Evolutionary conservation across 2,797 vertebrate species (phyloP), one percentile per base, ranked within the genome.

Genomic region (Pygocentrus nattereri): DNA sequence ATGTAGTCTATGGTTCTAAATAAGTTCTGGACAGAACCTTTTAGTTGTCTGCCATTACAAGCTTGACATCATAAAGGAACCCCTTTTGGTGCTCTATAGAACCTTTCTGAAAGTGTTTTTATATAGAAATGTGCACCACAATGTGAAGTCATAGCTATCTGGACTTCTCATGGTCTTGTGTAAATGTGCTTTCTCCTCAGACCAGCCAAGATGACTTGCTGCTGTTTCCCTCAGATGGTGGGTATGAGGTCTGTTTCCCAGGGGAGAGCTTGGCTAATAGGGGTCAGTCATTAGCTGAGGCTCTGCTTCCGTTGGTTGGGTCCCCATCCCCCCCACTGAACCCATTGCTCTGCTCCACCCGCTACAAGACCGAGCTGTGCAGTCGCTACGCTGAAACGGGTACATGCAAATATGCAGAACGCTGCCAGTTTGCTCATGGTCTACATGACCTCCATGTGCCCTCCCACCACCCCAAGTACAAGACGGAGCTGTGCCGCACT

Each of bases 291-390:
- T 78, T 95, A 77, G 90, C 93, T 0, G 89, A 93, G 61, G 92
- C 94, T 3, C 84, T 95, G 54, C 90, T 94, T 7, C 95, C 94
- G 0, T 76, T 93, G 16, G 91, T 88, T 0, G 92, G 93, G 23
- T 78, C 90, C 4, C 71, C 90, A 0, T 83, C 84, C 0, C 56
- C 89, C 0, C 69, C 89, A 0, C 85, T 84, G 6, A 76, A 87
- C 16, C 90, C 92, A 5, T 93, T 90, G 91, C 89, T 93, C 75
- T 95, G 89, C 85, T 96, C 94, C 81, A 94, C 94, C 21, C 94
- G 95, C 83, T 96, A 95, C 87, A 96, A 96, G 91, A 96, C 94
- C 0, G 94, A 95, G 85, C 92, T 96, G 58, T 96, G 95, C 86
- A 94, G 91, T 83, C 93, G 88, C 82, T 96, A 95, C 80, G 91